Percentiles rank a stretch among this genome's conserved stretches.
Conservation (phyloP, 2,888 invertebrate genomes). For the Cosmorhoe ocellata region DNA sequence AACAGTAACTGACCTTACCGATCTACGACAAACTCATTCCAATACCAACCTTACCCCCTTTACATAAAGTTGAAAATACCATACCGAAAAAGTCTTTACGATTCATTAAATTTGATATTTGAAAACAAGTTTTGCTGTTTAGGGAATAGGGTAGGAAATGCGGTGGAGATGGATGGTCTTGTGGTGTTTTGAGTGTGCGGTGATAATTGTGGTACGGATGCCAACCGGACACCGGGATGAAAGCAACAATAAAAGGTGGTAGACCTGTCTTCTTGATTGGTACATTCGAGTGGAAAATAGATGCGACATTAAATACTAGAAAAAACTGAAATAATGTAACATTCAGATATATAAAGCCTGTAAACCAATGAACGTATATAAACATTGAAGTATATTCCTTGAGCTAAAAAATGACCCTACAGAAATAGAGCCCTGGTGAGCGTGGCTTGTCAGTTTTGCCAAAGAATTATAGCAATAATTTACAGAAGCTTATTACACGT, state of each 20-base stretch:
- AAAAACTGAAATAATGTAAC: too few relatives aligned
- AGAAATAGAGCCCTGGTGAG: too few relatives aligned
- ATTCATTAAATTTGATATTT: background rate
- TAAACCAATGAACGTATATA: too few relatives aligned
- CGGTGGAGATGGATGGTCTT: constrained; percentile 7
- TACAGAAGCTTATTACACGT: too few relatives aligned
- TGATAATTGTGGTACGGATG: constrained; percentile 69
- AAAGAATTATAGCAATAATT: too few relatives aligned
- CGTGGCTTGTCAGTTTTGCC: too few relatives aligned
- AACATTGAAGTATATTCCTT: too few relatives aligned
- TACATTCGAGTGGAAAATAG: constrained; percentile 49
- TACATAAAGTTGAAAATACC: constrained; percentile 18
- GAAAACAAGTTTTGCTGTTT: background rate
- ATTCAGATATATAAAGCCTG: too few relatives aligned
- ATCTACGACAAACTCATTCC: constrained; percentile 9
- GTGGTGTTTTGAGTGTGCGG: constrained; percentile 41
- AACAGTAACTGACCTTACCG: constrained; percentile 44
- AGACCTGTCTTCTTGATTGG: constrained; percentile 75
- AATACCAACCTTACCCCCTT: constrained; percentile 19
- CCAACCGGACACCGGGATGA: constrained; percentile 79
- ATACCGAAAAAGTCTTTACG: background rate
- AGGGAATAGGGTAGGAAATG: background rate
- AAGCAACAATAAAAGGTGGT: constrained; percentile 80
- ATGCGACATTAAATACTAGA: constrained; percentile 6
- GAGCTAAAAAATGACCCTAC: too few relatives aligned